phyloP scores from a whole-genome alignment of 2,113 vertebrate genomes.

The Tretioscincus oriximinensis region DNA sequence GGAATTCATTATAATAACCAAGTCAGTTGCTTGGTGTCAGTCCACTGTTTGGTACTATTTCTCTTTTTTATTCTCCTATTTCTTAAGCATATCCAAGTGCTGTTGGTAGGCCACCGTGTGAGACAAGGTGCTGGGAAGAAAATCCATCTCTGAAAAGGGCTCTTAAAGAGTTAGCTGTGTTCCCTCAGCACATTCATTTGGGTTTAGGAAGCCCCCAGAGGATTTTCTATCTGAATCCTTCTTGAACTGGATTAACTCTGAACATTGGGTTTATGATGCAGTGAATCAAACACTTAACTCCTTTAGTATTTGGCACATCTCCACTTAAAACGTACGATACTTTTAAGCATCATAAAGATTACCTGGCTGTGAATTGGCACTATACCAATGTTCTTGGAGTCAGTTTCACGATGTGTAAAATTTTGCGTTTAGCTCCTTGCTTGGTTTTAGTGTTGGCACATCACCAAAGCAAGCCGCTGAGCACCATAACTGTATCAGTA shows the following conservation, averaged over 20 bases:
- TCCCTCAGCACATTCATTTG: neutral
- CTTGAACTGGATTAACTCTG: neutral
- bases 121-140: no score
- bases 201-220: neutral
- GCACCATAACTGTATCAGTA: neutral
- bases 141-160: neutral
- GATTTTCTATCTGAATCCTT: neutral
- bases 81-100: no score
- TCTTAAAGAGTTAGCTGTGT: neutral
- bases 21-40: no score
- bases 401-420: conserved; percentile 2
- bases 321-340: neutral
- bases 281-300: neutral
- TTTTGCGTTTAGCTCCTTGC: neutral
- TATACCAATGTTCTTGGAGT: neutral
- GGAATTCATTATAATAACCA: no score
- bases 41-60: no score
- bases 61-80: no score
- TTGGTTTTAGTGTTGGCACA: neutral
- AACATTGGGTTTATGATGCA: neutral
- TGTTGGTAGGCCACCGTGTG: no score
- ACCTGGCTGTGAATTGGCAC: conserved; percentile 4
- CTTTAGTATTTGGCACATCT: neutral
- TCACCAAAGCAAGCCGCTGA: neutral
- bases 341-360: neutral